A percentile compares a stretch with the other conserved stretches of the same genome.
Conservation (phyloP, 2,888 invertebrate genomes). For the Lepas anatifera region DNA sequence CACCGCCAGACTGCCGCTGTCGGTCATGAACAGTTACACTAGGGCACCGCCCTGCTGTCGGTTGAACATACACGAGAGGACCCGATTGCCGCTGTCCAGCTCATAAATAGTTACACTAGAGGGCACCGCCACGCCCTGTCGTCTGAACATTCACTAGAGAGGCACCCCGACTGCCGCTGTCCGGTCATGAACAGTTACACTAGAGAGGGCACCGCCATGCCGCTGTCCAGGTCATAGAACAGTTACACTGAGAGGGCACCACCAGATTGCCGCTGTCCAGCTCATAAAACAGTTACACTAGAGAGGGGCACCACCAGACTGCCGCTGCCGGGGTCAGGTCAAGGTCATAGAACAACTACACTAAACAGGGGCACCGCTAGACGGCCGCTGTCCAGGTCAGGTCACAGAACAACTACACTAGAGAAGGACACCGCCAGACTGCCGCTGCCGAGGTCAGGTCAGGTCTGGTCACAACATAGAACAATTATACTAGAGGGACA, state of each 20-base stretch:
- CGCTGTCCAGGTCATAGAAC: not conserved
- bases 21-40: not conserved
- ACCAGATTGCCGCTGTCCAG: not conserved
- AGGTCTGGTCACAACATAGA: too few species aligned
- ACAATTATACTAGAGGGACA: not conserved
- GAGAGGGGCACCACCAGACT: not conserved
- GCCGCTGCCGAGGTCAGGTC: not conserved
- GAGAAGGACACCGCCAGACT: not conserved
- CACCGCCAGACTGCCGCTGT: not conserved
- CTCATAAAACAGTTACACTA: not conserved
- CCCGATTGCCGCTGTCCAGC: not conserved
- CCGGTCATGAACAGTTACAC: not conserved
- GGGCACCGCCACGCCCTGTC: too few species aligned
- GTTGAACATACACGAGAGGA: not conserved
- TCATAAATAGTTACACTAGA: too few species aligned
- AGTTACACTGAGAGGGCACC: not conserved
- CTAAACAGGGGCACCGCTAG: not conserved
- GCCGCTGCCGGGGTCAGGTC: not conserved
- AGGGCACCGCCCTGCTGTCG: too few species aligned
- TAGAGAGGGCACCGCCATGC: not conserved
- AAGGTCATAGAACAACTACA: not conserved
- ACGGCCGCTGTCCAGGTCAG: not conserved
- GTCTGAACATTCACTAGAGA: too few species aligned
- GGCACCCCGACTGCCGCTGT: too few species aligned
- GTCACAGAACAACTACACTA: not conserved